phyloP scores from a whole-genome alignment of 2,888 invertebrate genomes.

The Erebia palarica region DNA sequence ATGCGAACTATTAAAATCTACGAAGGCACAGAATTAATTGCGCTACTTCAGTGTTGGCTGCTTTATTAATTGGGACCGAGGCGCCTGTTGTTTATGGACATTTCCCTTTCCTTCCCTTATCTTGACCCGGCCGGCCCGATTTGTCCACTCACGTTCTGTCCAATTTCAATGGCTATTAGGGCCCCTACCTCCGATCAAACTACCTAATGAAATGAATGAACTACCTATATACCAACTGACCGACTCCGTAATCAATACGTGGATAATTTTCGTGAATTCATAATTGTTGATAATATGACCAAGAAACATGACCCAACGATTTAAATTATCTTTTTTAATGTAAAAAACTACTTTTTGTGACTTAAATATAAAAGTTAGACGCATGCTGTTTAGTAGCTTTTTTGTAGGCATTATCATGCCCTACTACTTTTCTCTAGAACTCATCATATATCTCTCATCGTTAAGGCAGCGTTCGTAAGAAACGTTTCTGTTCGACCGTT shows the following conservation, averaged over 20 bases:
- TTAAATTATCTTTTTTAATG: no score
- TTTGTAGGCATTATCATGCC: no score
- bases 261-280: background rate
- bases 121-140: slow-evolving; percentile 77
- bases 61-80: slow-evolving; percentile 81
- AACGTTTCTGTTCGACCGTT: no score
- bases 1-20: slow-evolving; percentile 82
- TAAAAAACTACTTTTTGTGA: no score
- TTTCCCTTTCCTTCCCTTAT: slow-evolving; percentile 75
- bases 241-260: slow-evolving; percentile 24
- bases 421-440: no score
- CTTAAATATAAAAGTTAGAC: no score
- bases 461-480: no score
- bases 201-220: slow-evolving; percentile 31
- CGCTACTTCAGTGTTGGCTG: slow-evolving; percentile 77
- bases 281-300: no score
- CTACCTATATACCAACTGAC: background rate
- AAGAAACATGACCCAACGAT: no score
- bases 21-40: slow-evolving; percentile 82
- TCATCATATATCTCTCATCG: no score
- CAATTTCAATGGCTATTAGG: slow-evolving; percentile 76
- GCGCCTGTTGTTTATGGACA: slow-evolving; percentile 78
- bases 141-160: slow-evolving; percentile 79
- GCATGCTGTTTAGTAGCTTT: no score
- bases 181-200: slow-evolving; percentile 66